Evolutionary conservation across 2,797 vertebrate genomes (phyloP).

Genomic region (Myotis daubentonii): DNA sequence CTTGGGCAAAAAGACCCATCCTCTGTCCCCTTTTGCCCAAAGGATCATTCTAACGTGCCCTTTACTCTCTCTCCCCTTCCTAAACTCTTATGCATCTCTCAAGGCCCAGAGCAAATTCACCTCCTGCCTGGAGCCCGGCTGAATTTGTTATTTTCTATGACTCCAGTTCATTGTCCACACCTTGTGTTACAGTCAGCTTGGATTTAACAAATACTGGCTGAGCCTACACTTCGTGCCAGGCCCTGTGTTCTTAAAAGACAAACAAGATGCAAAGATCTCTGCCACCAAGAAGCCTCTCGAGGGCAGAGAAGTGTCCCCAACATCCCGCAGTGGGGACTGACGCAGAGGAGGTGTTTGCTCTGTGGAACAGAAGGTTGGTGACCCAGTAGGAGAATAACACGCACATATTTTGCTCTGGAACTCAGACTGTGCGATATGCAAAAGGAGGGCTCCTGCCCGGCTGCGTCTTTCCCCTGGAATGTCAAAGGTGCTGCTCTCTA

Average conservation of each 20-base stretch:
- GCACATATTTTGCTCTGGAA: not conserved
- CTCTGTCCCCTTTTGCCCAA: not conserved
- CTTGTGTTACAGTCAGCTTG: not conserved
- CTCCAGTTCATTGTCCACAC: not conserved
- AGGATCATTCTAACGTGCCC: not conserved
- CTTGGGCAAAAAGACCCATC: not conserved
- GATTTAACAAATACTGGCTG: not conserved
- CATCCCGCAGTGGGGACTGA: not conserved
- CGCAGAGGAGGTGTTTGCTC: not conserved
- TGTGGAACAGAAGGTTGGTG: not conserved
- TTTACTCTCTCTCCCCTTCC: not conserved
- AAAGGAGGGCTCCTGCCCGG: not conserved
- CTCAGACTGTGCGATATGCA: rapidly evolving
- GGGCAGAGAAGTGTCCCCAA: not conserved
- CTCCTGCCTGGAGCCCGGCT: not conserved
- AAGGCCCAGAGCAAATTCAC: not conserved
- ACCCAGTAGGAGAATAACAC: rapidly evolving
- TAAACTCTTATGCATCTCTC: not conserved
- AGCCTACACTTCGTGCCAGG: rapidly evolving
- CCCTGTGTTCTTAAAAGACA: not conserved
- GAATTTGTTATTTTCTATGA: not conserved
- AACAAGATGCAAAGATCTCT: not conserved
- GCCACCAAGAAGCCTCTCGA: not conserved
- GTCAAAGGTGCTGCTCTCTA: conserved; percentile 40
- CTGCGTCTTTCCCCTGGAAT: not conserved